Evolutionary conservation across 1,140 invertebrate species (phyloP), one percentile per base, ranked within the genome.

Genomic region (Pseudomyrmex flavicornis): DNA sequence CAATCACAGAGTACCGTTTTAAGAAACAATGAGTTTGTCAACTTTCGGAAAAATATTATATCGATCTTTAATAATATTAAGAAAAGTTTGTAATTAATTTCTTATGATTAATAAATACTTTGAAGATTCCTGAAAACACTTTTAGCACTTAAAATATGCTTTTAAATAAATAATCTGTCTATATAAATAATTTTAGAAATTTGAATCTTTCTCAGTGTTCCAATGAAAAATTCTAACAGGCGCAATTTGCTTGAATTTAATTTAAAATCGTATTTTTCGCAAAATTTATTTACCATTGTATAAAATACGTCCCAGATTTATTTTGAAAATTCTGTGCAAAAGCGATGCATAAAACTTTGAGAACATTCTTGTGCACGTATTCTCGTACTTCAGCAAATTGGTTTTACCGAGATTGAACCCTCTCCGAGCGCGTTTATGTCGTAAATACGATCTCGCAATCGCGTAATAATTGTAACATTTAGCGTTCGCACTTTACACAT

Each of bases 401-500:
- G 20, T 50, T 59, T 50, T 35, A 58, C 10, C 12, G 22, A 35
- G 1, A 72, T 50, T 26, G 35, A 50, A 7, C 1, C 22, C 10
- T 26, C 1, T 22, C 35, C 35, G 35, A 59, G 3, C 17, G 10
- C n/a, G 44, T 5, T 46, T 69, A 13, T 69, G 9, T 58, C n/a
- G 20, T 15, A 69, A 58, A 79, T 26, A 54, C 20, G 22, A 80
- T 80, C 65, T 61, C 44, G 76, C 66, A 80, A 80, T 2, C 44
- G 4, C 17, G 8, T 59, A 80, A 77, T 68, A 68, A 48, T 8
- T 70, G 20, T 70, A 79, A 17, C 66, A 52, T 52, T 52, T 5
- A 52, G 2, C 44, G 22, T 72, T 80, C 66, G 52, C 76, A 79
- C 61, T 35, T 77, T 35, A 35, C 35, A 65, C 72, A 75, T 15